Conservation (phyloP, 92 coral and sea anemone genomes). For the Bergia sp. region DNA sequence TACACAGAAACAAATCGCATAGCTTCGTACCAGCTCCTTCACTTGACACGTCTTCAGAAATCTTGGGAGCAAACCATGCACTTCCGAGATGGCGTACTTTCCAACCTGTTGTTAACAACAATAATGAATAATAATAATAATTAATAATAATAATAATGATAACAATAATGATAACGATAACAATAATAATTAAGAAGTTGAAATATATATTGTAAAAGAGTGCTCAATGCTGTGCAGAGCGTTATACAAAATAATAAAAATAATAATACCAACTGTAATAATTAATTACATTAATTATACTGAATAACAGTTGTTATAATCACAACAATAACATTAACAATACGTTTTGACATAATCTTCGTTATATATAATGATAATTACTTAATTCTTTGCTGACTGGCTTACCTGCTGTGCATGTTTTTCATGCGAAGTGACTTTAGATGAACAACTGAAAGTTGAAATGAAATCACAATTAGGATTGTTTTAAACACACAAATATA, state of each 20-base stretch:
- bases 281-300: too few relatives aligned
- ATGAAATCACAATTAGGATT: not conserved
- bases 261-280: too few relatives aligned
- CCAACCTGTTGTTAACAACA: slow-evolving; percentile 65
- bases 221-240: too few relatives aligned
- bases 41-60: slow-evolving; percentile 83
- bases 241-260: too few relatives aligned
- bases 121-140: not conserved
- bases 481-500: not conserved
- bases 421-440: slow-evolving; percentile 69
- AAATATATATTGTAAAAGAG: too few relatives aligned
- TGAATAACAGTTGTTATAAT: too few relatives aligned
- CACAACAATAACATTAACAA: too few relatives aligned
- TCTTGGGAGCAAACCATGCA: slow-evolving; percentile 63
- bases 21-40: slow-evolving; percentile 62
- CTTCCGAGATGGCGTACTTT: slow-evolving; percentile 77
- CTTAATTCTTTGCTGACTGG: not conserved
- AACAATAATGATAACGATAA: too few relatives aligned
- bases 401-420: slow-evolving; percentile 93
- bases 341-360: too few relatives aligned
- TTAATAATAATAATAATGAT: too few relatives aligned
- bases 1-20: not conserved
- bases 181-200: too few relatives aligned
- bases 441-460: slow-evolving; percentile 67
- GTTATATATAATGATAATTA: too few relatives aligned